phyloP scores from a whole-genome alignment of 2,888 invertebrate species.

The Chrysolina haemoptera region DNA sequence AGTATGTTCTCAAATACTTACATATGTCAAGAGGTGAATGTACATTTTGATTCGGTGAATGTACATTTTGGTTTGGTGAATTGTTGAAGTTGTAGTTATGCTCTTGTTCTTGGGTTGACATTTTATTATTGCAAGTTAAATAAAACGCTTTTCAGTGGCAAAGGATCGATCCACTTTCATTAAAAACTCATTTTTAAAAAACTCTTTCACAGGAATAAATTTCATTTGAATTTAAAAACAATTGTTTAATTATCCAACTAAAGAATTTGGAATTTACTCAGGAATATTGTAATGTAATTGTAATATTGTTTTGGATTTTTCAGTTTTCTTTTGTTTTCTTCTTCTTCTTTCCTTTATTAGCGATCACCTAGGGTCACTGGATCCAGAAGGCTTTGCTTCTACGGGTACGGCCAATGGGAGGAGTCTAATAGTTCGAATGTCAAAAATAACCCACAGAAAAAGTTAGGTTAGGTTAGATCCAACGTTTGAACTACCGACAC shows the following conservation, averaged over 20 bases:
- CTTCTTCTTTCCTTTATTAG: too few relatives aligned
- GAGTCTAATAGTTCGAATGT: too few relatives aligned
- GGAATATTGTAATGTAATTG: too few relatives aligned
- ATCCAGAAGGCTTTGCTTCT: too few relatives aligned
- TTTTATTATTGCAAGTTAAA: slow-evolving; percentile 24
- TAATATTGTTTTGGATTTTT: too few relatives aligned
- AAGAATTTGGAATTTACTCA: too few relatives aligned
- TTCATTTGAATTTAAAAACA: background rate
- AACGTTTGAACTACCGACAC: too few relatives aligned
- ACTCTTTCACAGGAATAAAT: background rate
- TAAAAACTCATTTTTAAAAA: slow-evolving; percentile 11
- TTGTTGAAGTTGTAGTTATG: slow-evolving; percentile 32
- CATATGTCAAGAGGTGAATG: slow-evolving; percentile 60
- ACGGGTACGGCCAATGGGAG: too few relatives aligned
- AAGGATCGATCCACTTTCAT: slow-evolving; percentile 6
- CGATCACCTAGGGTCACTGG: too few relatives aligned
- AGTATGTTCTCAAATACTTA: slow-evolving; percentile 50
- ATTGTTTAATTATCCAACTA: background rate
- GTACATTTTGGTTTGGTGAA: slow-evolving; percentile 44
- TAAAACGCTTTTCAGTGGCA: background rate
- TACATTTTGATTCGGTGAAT: slow-evolving; percentile 39
- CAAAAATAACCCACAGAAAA: too few relatives aligned
- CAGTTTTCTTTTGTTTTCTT: too few relatives aligned
- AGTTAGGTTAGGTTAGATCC: too few relatives aligned
- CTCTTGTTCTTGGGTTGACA: slow-evolving; percentile 43